phyloP scores from a whole-genome alignment of 2,888 invertebrate species.

The Metacarcinus magister region DNA sequence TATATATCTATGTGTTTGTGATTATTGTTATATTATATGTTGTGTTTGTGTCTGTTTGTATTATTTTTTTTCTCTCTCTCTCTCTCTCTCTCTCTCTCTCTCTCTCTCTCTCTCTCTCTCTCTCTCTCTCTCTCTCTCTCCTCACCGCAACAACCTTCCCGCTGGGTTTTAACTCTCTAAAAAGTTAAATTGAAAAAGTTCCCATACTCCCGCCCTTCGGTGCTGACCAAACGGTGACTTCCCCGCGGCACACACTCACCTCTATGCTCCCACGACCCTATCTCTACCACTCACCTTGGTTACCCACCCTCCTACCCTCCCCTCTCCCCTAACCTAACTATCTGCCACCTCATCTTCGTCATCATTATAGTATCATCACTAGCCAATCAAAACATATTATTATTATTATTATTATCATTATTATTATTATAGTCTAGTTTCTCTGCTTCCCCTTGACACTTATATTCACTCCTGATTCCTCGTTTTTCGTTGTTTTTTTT shows the following conservation, averaged over 20 bases:
- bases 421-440: neutral
- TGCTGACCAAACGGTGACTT: neutral
- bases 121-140: neutral
- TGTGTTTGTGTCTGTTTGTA: no score
- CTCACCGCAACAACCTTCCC: neutral
- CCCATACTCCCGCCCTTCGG: neutral
- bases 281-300: neutral
- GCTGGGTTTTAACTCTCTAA: neutral
- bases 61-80: neutral
- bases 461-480: neutral
- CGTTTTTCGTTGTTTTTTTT: conserved; percentile 20
- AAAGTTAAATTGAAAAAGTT: conserved; percentile 47
- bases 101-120: conserved; percentile 17
- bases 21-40: neutral
- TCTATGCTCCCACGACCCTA: neutral
- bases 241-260: neutral
- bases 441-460: neutral
- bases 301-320: neutral
- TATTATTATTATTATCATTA: neutral
- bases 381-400: neutral
- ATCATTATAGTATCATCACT: neutral
- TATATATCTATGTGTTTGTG: neutral
- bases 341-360: neutral
- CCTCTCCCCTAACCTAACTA: neutral
- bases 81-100: neutral